Percentiles rank a stretch among this genome's conserved stretches.
phyloP scores from a whole-genome alignment of 2,113 vertebrate genomes.

The Charadrius vociferus region DNA sequence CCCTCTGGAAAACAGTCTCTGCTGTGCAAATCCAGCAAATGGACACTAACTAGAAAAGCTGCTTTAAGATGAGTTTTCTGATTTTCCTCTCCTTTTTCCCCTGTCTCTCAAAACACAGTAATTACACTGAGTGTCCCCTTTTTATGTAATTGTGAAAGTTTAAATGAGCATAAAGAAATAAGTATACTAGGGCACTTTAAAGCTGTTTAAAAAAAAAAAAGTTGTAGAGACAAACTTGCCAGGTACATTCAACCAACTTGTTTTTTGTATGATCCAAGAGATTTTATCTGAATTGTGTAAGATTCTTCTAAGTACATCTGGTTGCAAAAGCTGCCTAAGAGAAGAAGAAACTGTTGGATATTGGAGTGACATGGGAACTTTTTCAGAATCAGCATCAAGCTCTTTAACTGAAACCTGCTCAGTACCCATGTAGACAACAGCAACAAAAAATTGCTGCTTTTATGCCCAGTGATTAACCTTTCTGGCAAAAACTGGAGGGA shows the following conservation, averaged over 20 bases:
- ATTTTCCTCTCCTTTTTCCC: constrained; percentile 47
- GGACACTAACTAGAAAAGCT: constrained; percentile 56
- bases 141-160: constrained; percentile 69
- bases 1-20: constrained; percentile 88
- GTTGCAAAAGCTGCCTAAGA: constrained; percentile 71
- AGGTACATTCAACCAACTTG: constrained; percentile 60
- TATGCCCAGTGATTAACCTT: constrained; percentile 15
- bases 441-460: constrained; percentile 47
- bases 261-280: constrained; percentile 59
- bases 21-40: constrained; percentile 65
- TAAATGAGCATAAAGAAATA: constrained; percentile 61
- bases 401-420: constrained; percentile 55
- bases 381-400: constrained; percentile 46
- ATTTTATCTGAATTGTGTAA: constrained; percentile 66
- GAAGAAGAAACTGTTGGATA: constrained; percentile 27
- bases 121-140: constrained; percentile 65
- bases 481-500: constrained; percentile 32
- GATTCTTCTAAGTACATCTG: constrained; percentile 53
- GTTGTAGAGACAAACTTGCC: constrained; percentile 43
- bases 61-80: constrained; percentile 57
- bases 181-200: constrained; percentile 68
- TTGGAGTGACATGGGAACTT: constrained; percentile 47
- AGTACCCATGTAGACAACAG: constrained; percentile 51
- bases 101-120: constrained; percentile 62
- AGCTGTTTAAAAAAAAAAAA: constrained; percentile 37